These are phyloP conservation scores for Aphelenchoides avenae DNA, from an alignment of 1,140 invertebrate species.

Conservation along the genomic window DNA sequence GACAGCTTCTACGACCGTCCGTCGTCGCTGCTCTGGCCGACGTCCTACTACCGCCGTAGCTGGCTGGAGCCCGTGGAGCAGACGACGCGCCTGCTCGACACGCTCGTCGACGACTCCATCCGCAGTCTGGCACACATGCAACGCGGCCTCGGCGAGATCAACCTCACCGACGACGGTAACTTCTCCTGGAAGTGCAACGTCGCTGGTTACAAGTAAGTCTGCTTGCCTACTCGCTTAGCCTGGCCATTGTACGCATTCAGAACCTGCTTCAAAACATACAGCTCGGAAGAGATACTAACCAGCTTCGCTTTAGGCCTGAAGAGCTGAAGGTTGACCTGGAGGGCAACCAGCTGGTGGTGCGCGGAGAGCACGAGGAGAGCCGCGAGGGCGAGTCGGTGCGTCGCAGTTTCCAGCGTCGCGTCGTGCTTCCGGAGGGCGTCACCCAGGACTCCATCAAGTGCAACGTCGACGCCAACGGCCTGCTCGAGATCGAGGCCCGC, in stretches of 20 bases:
- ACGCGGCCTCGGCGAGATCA: conserved; percentile 4
- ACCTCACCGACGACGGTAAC: conserved; percentile 2
- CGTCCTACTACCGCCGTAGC: not conserved
- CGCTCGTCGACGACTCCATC: conserved; percentile 5
- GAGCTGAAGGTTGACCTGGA: conserved; percentile 18
- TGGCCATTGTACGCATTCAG: no score
- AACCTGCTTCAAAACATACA: no score
- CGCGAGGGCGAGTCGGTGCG: conserved; percentile 6
- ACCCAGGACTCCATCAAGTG: conserved; percentile 8
- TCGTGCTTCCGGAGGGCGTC: conserved; percentile 10
- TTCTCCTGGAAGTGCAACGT: conserved; percentile 15
- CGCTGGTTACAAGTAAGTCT: no score
- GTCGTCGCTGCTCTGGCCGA: not conserved
- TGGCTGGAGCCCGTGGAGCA: no score
- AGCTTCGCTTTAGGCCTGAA: no score
- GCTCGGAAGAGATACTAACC: no score
- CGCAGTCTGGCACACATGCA: conserved; percentile 8
- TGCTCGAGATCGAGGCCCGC: conserved; percentile 11
- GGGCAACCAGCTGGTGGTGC: conserved; percentile 11
- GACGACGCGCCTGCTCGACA: not conserved
- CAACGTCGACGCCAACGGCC: conserved; percentile 11
- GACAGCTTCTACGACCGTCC: not conserved
- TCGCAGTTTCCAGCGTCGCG: conserved; percentile 9
- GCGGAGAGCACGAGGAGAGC: conserved; percentile 13
- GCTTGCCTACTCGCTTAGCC: no score